phyloP scores from a whole-genome alignment of 2,113 vertebrate species.

The Hippoglossus stenolepis region DNA sequence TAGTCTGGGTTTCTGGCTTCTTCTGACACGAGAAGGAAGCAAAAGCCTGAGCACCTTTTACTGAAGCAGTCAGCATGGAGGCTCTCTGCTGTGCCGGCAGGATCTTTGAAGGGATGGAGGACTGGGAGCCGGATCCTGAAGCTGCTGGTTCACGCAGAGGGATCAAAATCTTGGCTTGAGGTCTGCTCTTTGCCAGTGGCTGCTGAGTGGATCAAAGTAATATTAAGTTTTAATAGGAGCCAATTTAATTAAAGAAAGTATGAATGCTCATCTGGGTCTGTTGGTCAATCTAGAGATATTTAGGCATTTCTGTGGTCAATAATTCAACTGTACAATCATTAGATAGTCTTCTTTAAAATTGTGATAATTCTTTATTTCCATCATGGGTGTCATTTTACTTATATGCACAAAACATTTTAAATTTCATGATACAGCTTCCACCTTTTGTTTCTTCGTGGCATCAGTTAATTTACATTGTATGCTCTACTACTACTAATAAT shows the following conservation, averaged over 20 bases:
- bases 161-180: constrained; percentile 69
- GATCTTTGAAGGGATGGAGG: constrained; percentile 33
- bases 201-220: neutral
- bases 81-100: constrained; percentile 69
- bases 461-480: too few relatives aligned
- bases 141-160: constrained; percentile 52
- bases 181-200: constrained; percentile 66
- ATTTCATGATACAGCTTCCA: too few relatives aligned
- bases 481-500: too few relatives aligned
- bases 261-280: neutral
- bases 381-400: too few relatives aligned
- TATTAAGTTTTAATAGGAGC: neutral
- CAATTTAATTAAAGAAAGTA: neutral
- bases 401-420: too few relatives aligned
- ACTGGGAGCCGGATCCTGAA: constrained; percentile 6
- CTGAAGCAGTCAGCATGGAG: constrained; percentile 50
- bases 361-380: too few relatives aligned
- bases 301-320: neutral
- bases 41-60: constrained; percentile 73
- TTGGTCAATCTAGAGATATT: neutral
- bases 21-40: constrained; percentile 39
- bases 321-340: too few relatives aligned
- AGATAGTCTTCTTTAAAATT: too few relatives aligned
- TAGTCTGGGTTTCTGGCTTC: constrained; percentile 27
- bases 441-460: too few relatives aligned